Conservation (phyloP, 2,888 invertebrate genomes). For the Chloroclysta siterata region DNA sequence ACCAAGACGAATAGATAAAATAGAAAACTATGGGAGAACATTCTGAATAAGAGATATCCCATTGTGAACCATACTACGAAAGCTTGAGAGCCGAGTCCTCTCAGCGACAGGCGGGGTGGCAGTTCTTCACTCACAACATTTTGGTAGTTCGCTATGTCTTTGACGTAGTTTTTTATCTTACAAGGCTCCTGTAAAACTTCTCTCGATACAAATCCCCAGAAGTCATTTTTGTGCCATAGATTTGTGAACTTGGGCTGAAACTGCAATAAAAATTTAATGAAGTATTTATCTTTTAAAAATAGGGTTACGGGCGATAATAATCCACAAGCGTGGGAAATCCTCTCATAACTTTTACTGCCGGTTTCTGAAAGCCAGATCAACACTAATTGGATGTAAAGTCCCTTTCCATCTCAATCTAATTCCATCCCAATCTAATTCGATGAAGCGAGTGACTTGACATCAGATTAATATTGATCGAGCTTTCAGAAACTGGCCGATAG, state of each 20-base stretch:
- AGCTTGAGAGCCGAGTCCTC: slow-evolving; percentile 87
- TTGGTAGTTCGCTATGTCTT: slow-evolving; percentile 83
- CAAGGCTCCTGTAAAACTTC: slow-evolving; percentile 87
- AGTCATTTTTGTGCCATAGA: slow-evolving; percentile 87
- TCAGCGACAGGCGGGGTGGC: slow-evolving; percentile 88
- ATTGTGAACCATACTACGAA: slow-evolving; percentile 82
- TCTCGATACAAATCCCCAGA: slow-evolving; percentile 86
- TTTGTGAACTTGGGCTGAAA: slow-evolving; percentile 87
- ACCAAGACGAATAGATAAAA: slow-evolving; percentile 77
- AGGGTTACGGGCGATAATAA: no score
- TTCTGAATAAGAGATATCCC: slow-evolving; percentile 79
- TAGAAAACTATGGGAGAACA: slow-evolving; percentile 82
- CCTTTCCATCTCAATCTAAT: no score
- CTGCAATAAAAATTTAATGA: slow-evolving; percentile 77
- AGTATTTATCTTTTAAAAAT: no score
- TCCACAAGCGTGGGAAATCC: no score
- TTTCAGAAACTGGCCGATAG: no score
- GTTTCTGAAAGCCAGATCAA: no score
- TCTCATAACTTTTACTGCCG: no score
- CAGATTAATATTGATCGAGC: no score
- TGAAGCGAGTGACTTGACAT: no score
- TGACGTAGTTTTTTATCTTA: slow-evolving; percentile 86
- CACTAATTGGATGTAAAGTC: no score
- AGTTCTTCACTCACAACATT: slow-evolving; percentile 83
- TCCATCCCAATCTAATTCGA: no score